Conservation (phyloP, 2,113 vertebrate genomes). For the Amblyornis subalaris region DNA sequence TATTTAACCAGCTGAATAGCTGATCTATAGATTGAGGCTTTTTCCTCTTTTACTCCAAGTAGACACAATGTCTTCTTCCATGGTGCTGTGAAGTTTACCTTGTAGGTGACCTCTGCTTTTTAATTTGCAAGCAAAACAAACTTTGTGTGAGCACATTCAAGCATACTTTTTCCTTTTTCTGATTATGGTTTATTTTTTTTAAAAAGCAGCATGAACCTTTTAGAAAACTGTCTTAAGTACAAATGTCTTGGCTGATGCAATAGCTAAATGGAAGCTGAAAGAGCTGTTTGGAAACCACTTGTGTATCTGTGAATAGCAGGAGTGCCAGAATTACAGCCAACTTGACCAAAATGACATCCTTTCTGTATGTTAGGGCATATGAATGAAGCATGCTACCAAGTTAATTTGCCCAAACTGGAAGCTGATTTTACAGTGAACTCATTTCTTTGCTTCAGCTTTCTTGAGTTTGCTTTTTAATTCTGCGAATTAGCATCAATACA, state of each 20-base stretch:
- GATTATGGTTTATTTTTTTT: neutral
- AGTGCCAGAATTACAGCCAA: neutral
- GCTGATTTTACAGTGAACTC: neutral
- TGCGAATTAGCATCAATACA: constrained; percentile 33
- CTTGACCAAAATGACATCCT: neutral
- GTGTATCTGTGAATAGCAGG: neutral
- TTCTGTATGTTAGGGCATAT: neutral
- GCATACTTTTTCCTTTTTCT: neutral
- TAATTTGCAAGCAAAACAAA: neutral
- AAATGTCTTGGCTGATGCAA: neutral
- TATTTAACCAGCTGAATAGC: neutral
- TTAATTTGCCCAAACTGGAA: neutral
- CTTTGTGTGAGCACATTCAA: neutral
- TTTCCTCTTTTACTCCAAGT: neutral
- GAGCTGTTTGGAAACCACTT: neutral
- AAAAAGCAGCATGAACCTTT: neutral
- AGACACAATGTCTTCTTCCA: neutral
- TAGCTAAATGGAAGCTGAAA: neutral
- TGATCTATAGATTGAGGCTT: neutral
- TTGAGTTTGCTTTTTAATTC: constrained; percentile 4
- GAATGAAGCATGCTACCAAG: neutral
- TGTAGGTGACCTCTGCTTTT: neutral
- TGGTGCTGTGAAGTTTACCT: neutral
- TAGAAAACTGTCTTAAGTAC: neutral
- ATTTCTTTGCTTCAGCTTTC: neutral